These are phyloP conservation scores for Drosophila quasianomalipes DNA, from an alignment of 2,888 invertebrate species.

Conservation along the genomic window DNA sequence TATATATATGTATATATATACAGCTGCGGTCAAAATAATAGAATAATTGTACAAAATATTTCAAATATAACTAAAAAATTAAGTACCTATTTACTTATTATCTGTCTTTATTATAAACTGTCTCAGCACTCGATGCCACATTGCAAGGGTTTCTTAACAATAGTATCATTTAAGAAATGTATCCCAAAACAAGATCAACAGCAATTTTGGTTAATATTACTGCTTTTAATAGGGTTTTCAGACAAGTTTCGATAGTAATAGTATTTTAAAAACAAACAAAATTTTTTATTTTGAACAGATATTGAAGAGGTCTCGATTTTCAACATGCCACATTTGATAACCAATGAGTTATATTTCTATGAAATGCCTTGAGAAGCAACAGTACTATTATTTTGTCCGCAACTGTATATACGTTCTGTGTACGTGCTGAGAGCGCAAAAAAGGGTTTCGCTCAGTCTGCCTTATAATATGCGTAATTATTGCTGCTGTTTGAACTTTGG, in stretches of 20 bases:
- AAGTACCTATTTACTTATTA: too few species aligned
- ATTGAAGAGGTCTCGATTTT: neutral
- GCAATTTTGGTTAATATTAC: too few species aligned
- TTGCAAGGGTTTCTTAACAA: too few species aligned
- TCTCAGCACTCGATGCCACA: too few species aligned
- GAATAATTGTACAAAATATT: neutral
- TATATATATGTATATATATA: neutral
- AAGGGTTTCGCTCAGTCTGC: slow-evolving; percentile 21
- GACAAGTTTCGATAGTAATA: too few species aligned
- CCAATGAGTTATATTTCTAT: neutral
- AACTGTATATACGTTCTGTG: neutral
- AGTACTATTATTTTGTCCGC: neutral
- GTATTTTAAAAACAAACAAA: too few species aligned
- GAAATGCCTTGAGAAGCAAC: neutral
- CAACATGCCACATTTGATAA: neutral
- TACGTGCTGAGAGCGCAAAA: slow-evolving; percentile 43
- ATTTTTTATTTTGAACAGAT: too few species aligned
- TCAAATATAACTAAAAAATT: too few species aligned
- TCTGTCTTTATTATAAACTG: too few species aligned
- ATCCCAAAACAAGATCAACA: too few species aligned
- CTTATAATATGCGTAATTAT: slow-evolving; percentile 74
- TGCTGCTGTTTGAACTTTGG: slow-evolving; percentile 73
- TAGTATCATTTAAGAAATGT: too few species aligned
- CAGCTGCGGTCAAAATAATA: neutral
- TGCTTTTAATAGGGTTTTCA: too few species aligned